phyloP scores from a whole-genome alignment of 2,888 invertebrate genomes.

The Phortica magna region DNA sequence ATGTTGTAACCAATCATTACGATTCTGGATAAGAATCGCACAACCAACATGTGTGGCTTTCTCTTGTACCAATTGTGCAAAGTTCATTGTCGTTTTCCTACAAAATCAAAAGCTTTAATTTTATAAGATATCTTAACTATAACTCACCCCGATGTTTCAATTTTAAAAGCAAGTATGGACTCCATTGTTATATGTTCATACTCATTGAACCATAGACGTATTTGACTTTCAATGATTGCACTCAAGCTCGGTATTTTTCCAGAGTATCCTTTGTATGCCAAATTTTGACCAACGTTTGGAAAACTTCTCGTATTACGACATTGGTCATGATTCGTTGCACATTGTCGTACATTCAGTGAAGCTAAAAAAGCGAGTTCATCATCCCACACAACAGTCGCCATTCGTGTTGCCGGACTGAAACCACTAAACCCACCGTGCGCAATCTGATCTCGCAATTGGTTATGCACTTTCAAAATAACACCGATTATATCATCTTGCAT shows the following conservation, averaged over 20 bases:
- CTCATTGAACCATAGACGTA: slow-evolving; percentile 7
- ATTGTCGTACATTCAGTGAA: background rate
- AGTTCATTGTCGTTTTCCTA: background rate
- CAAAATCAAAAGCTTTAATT: background rate
- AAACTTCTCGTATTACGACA: slow-evolving; percentile 8
- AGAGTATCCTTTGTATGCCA: background rate
- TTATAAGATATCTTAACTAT: background rate
- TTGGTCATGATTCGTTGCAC: background rate
- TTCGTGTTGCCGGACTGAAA: slow-evolving; percentile 32
- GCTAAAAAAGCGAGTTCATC: slow-evolving; percentile 26
- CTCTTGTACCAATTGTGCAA: slow-evolving; percentile 14
- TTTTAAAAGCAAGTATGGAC: background rate
- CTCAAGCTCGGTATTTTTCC: background rate
- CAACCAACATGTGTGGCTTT: background rate
- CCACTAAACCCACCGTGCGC: slow-evolving; percentile 31
- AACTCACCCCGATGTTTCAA: background rate
- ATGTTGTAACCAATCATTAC: background rate
- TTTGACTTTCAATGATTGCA: background rate
- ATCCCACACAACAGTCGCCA: slow-evolving; percentile 23
- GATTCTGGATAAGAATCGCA: background rate
- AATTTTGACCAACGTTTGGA: slow-evolving; percentile 10
- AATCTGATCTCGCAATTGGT: slow-evolving; percentile 37
- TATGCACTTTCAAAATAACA: background rate
- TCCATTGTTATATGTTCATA: background rate
- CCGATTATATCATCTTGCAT: background rate